Evolutionary conservation across 2,888 invertebrate species (phyloP).

Genomic region (Carterocephalus palaemon): DNA sequence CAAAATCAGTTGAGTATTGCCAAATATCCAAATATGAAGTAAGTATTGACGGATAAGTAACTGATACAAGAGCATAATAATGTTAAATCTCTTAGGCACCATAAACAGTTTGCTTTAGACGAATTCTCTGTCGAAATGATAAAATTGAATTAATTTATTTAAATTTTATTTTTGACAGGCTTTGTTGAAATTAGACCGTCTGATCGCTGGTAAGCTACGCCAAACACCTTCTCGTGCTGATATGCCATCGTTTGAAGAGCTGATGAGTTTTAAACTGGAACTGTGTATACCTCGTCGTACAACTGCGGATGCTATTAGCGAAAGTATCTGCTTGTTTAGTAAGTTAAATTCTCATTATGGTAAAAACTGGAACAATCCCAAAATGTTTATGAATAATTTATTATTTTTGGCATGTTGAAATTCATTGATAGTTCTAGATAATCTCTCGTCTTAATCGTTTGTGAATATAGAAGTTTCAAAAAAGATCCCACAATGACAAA

Average conservation of each 20-base stretch:
- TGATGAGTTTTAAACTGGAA: conserved; percentile 56
- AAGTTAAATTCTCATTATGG: too few species aligned
- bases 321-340: background rate
- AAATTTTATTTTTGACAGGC: conserved; percentile 41
- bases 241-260: conserved; percentile 53
- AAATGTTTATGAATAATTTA: too few species aligned
- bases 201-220: conserved; percentile 40
- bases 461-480: too few species aligned
- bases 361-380: too few species aligned
- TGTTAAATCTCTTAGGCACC: too few species aligned
- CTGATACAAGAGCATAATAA: too few species aligned
- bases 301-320: background rate
- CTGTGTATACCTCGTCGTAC: conserved; percentile 46
- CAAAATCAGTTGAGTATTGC: conserved; percentile 51
- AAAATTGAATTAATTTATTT: background rate
- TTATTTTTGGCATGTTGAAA: too few species aligned
- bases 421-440: too few species aligned
- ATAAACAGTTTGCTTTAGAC: too few species aligned
- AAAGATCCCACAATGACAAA: too few species aligned
- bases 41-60: background rate
- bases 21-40: background rate
- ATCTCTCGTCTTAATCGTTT: too few species aligned
- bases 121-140: too few species aligned
- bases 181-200: conserved; percentile 52
- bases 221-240: conserved; percentile 38